Evolutionary conservation across 2,797 vertebrate genomes (phyloP), one percentile per base, ranked within the genome.

Genomic region (Lates japonicus): DNA sequence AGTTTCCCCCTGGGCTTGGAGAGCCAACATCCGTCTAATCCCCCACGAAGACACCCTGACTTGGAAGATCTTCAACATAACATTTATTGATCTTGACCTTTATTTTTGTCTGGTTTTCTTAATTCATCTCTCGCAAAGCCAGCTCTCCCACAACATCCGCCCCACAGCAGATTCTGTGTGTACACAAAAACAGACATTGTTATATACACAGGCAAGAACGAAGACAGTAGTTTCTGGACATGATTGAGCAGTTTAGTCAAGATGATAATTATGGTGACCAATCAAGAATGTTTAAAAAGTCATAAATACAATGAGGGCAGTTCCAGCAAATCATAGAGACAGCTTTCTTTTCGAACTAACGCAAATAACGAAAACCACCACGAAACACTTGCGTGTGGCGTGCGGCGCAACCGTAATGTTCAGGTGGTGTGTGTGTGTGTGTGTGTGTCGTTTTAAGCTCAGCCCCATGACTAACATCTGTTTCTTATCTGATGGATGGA

Each of bases 401-500:
- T n/a, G n/a, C n/a, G n/a, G n/a, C n/a, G n/a, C n/a, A n/a, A n/a
- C n/a, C n/a, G n/a, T n/a, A n/a, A n/a, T n/a, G n/a, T n/a, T 19
- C 31, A 20, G 22, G 49, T 29, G 46, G 52, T 84, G 35, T 72
- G 54, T 69, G n/a, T 71, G 44, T 71, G 33, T 46, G 42, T 55
- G 78, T 69, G 59, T 83, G 59, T 89, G 71, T 82, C 68, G 72
- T 74, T 83, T 79, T 62, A 71, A 76, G 78, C 73, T 79, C 67
- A 55, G 73, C 57, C 51, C 70, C 64, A 29, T 78, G 44, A 70
- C 70, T 72, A 80, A 78, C 92, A 93, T 92, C 89, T 92, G 92
- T 84, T 92, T 91, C 80, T 91, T 90, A 94, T 95, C 91, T 91
- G 89, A 93, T 91, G 82, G 87, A 87, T 81, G 52, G 71, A 86